phyloP scores from a whole-genome alignment of 1,140 invertebrate genomes.

The Drosophila bipectinata region DNA sequence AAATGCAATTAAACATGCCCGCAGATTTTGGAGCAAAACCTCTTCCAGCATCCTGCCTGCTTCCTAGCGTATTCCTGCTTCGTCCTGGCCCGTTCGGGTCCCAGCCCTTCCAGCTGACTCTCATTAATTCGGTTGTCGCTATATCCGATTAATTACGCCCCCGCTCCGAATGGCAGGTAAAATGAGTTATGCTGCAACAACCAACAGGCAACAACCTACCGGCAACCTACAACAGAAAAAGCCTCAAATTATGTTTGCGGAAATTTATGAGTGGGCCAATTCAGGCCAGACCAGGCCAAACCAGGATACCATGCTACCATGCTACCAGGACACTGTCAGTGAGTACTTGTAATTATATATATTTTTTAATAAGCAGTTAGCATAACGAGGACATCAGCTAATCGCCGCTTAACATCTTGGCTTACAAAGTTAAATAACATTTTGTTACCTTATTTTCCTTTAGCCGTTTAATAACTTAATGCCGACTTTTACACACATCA shows the following conservation, averaged over 20 bases:
- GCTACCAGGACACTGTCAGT: not conserved
- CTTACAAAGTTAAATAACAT: conserved; percentile 60
- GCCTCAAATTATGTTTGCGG: conserved; percentile 59
- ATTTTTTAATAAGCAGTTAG: conserved; percentile 78
- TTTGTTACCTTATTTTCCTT: conserved; percentile 43
- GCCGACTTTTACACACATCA: conserved; percentile 31
- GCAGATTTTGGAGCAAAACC: not conserved
- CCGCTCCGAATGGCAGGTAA: conserved; percentile 57
- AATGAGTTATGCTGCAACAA: conserved; percentile 68
- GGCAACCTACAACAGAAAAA: conserved; percentile 4
- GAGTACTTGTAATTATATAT: conserved; percentile 60
- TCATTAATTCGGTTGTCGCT: conserved; percentile 53
- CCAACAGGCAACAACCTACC: not conserved
- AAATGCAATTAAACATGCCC: conserved; percentile 28
- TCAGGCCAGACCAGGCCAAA: conserved; percentile 8
- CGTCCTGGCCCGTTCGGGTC: conserved; percentile 9
- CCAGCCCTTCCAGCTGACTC: not conserved
- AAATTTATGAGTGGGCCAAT: conserved; percentile 62
- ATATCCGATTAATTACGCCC: conserved; percentile 59
- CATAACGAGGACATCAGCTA: conserved; percentile 64
- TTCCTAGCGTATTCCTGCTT: conserved; percentile 40
- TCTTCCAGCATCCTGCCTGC: conserved; percentile 5
- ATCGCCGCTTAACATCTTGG: conserved; percentile 73
- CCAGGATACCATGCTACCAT: conserved; percentile 3
- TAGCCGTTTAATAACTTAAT: conserved; percentile 76